Evolutionary conservation across 1,140 invertebrate species (phyloP), one percentile per base, ranked within the genome.

Genomic region (Triops longicaudatus): DNA sequence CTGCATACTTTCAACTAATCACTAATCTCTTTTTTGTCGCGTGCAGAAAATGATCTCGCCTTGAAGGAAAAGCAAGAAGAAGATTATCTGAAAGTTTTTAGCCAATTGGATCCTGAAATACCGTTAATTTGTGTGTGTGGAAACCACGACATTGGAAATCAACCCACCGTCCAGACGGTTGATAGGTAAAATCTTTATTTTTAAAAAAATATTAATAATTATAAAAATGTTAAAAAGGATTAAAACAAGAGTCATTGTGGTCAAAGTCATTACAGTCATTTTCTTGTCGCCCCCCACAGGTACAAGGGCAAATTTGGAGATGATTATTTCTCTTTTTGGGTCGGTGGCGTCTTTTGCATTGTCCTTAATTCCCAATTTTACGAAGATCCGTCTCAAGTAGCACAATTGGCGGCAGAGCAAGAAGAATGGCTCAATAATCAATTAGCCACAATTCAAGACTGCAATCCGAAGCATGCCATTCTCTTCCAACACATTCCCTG

Each of bases 401-500:
- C 79, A 6, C 79, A 85, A 27, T 78, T 85, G 74, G 82, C 83
- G 3, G 73, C 77, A 42, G 82, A 85, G 41, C 88, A 88, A 76
- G 83, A 86, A 17, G 31, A 79, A 7, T 87, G 86, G 86, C 75
- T 87, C 26, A 81, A 85, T 17, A 63, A 81, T 26, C 81, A 84
- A 77, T 78, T 87, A 26, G 79, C 71, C 9, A 73, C 74, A 14
- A 43, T 27, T 42, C 26, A 76, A 72, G 43, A 14, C 26, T 76
- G 78, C n/a, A 73, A 77, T 37, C 81, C 81, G 28, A 82, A 82
- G 71, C 84, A 85, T 80, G 79, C 83, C 50, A 82, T 88, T 44
- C 79, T 88, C 7, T 88, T 88, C 79, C 87, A 89, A 80, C 88
- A 89, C 80, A 87, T 89, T 77, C 86, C 88, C 10, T 86, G 83